Evolutionary conservation across 2,113 vertebrate genomes (phyloP).

Genomic region (Cisticola juncidis): DNA sequence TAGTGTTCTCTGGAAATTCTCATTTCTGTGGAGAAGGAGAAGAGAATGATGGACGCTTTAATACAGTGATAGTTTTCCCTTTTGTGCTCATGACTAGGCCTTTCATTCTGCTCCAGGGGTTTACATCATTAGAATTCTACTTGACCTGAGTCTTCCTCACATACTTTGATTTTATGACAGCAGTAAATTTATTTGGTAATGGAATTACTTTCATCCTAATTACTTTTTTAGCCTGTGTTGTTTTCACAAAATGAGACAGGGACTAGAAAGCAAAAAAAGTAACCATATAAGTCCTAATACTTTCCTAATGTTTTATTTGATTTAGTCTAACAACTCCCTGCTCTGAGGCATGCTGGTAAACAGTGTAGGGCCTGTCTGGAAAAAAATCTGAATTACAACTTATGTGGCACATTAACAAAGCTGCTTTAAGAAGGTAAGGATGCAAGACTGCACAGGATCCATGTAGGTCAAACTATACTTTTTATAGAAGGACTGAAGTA

Average conservation of each 20-base stretch:
- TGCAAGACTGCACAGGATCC: not conserved
- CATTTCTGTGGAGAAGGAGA: not conserved
- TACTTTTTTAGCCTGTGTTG: not conserved
- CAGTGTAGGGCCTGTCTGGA: not conserved
- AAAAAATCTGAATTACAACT: not conserved
- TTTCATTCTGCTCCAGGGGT: not conserved
- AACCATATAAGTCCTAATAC: not conserved
- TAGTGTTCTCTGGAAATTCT: not conserved
- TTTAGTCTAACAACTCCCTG: not conserved
- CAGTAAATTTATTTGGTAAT: not conserved
- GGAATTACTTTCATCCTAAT: slow-evolving; percentile 1
- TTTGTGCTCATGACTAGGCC: not conserved
- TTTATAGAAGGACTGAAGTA: not conserved
- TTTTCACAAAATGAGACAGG: not conserved
- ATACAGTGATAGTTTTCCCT: not conserved
- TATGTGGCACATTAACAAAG: not conserved
- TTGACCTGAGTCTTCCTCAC: slow-evolving; percentile 5
- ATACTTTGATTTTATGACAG: not conserved
- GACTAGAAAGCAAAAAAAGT: not conserved
- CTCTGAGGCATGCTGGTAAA: not conserved
- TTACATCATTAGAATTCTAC: not conserved
- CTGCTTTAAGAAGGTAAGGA: not conserved
- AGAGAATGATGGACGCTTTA: not conserved
- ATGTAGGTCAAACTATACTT: not conserved
- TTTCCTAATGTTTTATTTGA: not conserved